Evolutionary conservation across 2,888 invertebrate species (phyloP).

Genomic region (Megamerina dolium): DNA sequence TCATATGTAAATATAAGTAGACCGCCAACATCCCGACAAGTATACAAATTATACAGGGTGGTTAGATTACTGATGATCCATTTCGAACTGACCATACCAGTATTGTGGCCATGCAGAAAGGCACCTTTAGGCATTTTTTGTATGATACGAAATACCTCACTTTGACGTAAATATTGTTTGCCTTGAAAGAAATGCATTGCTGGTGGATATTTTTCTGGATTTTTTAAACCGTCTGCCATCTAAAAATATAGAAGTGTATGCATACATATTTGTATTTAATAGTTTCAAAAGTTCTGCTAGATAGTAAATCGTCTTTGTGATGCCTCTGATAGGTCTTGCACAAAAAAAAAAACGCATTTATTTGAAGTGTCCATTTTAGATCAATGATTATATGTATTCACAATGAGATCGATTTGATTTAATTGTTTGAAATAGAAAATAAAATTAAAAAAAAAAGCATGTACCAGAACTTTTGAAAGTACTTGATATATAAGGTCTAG

Average conservation of each 20-base stretch:
- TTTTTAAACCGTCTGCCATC: constrained; percentile 38
- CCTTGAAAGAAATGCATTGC: constrained; percentile 55
- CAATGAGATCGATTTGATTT: too few relatives aligned
- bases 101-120: constrained; percentile 55
- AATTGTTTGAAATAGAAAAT: too few relatives aligned
- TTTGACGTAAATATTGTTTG: constrained; percentile 52
- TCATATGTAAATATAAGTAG: constrained; percentile 45
- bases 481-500: too few relatives aligned
- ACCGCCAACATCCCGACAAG: constrained; percentile 41
- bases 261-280: too few relatives aligned
- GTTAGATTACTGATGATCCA: constrained; percentile 54
- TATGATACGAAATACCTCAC: constrained; percentile 56
- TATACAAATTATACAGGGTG: constrained; percentile 45
- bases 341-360: neutral
- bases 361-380: too few relatives aligned
- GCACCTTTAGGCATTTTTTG: constrained; percentile 58
- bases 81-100: constrained; percentile 53
- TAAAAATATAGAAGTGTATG: constrained; percentile 11
- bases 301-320: too few relatives aligned
- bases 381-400: too few relatives aligned
- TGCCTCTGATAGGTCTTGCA: too few relatives aligned
- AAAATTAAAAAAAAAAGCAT: too few relatives aligned
- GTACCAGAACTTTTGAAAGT: too few relatives aligned
- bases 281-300: too few relatives aligned
- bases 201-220: constrained; percentile 52